Conservation (phyloP, 2,113 vertebrate genomes). For the Crypturellus undulatus region DNA sequence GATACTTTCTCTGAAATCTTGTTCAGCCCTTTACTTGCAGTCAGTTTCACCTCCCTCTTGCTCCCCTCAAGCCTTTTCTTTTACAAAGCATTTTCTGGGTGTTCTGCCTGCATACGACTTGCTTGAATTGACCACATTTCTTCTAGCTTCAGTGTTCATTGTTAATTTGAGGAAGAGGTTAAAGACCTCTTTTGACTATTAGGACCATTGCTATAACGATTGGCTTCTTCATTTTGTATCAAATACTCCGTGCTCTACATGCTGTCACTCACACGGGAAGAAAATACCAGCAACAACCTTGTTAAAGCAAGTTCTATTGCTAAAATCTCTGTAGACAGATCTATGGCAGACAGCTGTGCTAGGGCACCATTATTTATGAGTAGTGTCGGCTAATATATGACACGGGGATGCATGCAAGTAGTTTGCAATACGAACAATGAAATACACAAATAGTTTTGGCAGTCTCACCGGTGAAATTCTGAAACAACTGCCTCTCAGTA, state of each 20-base stretch:
- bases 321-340: not conserved
- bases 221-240: not conserved
- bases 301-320: not conserved
- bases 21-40: not conserved
- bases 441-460: conserved; percentile 4
- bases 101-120: not conserved
- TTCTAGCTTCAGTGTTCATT: not conserved
- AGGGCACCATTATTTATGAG: not conserved
- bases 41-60: not conserved
- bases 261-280: not conserved
- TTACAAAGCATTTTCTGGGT: not conserved
- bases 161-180: not conserved
- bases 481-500: conserved; percentile 12
- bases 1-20: not conserved
- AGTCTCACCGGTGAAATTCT: not conserved
- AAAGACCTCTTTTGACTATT: not conserved
- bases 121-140: not conserved
- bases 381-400: not conserved
- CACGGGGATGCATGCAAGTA: not conserved
- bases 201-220: not conserved
- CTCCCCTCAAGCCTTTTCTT: not conserved
- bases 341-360: not conserved
- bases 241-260: not conserved
- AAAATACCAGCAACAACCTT: not conserved
- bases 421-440: not conserved